Evolutionary conservation across 2,888 invertebrate species (phyloP).

Genomic region (Acanthopleura granulata): DNA sequence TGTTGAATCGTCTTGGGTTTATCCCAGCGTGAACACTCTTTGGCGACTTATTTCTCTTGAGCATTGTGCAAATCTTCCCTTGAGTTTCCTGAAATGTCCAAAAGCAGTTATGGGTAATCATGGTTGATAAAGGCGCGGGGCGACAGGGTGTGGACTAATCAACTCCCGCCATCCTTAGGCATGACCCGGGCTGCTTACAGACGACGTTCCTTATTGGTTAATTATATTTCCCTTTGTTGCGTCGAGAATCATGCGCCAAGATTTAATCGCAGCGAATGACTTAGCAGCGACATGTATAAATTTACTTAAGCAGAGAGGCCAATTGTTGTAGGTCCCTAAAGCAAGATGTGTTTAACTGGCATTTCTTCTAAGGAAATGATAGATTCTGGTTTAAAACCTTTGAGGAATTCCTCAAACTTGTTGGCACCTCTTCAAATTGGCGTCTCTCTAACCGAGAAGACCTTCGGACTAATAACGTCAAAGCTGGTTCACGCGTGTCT

Average conservation of each 20-base stretch:
- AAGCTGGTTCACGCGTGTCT: background rate
- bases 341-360: background rate
- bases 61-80: background rate
- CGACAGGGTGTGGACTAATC: background rate
- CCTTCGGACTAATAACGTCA: no score
- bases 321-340: slow-evolving; percentile 16
- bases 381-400: slow-evolving; percentile 2
- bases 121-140: background rate
- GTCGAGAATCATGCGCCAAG: background rate
- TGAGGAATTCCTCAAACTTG: background rate
- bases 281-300: slow-evolving; percentile 2
- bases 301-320: slow-evolving; percentile 2
- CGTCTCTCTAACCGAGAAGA: no score
- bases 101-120: background rate
- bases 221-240: slow-evolving; percentile 11
- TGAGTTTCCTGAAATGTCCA: slow-evolving; percentile 4
- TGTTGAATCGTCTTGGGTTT: slow-evolving; percentile 1
- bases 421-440: slow-evolving; percentile 1
- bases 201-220: slow-evolving; percentile 11
- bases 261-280: background rate
- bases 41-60: slow-evolving; percentile 13
- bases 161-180: background rate
- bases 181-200: background rate
- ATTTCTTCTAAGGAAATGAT: background rate
- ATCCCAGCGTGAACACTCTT: background rate